Conservation (phyloP, 2,888 invertebrate species). For the Steinernema scapterisci region DNA sequence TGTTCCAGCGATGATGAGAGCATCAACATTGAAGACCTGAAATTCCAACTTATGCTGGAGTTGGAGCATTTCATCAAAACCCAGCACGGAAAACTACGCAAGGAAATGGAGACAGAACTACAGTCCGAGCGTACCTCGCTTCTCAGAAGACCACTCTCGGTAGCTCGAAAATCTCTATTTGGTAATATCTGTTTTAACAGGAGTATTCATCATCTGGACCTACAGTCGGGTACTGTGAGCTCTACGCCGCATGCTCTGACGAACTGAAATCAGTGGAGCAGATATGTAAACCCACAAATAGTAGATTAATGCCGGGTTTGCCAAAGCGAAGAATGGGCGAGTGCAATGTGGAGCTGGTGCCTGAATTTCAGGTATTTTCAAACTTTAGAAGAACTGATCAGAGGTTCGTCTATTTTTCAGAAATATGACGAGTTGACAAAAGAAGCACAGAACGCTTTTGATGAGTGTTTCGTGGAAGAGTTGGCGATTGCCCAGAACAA, state of each 20-base stretch:
- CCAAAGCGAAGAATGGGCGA: conserved; percentile 2
- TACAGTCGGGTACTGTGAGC: neutral
- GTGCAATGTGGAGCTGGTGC: neutral
- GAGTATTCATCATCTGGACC: neutral
- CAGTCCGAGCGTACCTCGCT: neutral
- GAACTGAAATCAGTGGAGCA: neutral
- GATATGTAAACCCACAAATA: neutral
- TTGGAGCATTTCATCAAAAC: neutral
- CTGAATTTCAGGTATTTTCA: conserved; percentile 3
- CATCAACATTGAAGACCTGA: neutral
- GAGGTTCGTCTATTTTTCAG: neutral
- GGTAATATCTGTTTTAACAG: neutral
- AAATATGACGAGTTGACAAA: neutral
- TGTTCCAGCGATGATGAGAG: neutral
- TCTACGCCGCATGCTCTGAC: conserved; percentile 2
- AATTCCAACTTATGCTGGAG: conserved; percentile 11
- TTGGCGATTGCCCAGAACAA: neutral
- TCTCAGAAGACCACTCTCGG: neutral
- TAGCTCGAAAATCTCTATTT: too few species aligned
- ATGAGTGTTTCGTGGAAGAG: neutral
- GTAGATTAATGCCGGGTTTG: neutral
- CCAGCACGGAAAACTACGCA: conserved; percentile 14
- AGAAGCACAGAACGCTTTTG: conserved; percentile 12
- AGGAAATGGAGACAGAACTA: conserved; percentile 18
- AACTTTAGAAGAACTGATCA: neutral